phyloP scores from a whole-genome alignment of 2,113 vertebrate species.

The Spilogale gracilis region DNA sequence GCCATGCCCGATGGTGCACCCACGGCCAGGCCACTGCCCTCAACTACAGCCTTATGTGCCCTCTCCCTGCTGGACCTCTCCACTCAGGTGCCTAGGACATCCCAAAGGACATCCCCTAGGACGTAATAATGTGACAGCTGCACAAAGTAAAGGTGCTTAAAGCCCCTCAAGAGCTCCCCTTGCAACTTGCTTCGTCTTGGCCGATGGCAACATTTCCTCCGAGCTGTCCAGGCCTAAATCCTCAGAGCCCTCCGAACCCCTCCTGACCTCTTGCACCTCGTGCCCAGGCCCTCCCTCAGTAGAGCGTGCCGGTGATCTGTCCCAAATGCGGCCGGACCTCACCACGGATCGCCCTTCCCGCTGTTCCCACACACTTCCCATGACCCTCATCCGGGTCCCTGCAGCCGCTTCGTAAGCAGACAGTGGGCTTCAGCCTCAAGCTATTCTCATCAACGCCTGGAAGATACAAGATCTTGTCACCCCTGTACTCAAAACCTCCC shows the following conservation, averaged over 20 bases:
- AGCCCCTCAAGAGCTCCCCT: neutral
- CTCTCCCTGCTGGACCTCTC: neutral
- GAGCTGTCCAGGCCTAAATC: too few species aligned
- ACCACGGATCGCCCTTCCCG: neutral
- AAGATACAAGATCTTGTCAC: neutral
- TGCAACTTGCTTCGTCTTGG: neutral
- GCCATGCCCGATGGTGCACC: rapidly evolving
- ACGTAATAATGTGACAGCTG: too few species aligned
- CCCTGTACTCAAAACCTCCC: too few species aligned
- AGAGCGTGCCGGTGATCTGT: neutral
- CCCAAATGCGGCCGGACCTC: neutral
- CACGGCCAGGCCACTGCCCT: neutral
- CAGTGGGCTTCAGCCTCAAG: neutral
- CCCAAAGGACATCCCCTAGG: too few species aligned
- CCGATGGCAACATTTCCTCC: neutral
- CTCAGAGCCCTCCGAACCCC: neutral
- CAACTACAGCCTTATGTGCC: neutral
- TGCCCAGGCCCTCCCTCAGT: neutral
- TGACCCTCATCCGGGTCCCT: neutral
- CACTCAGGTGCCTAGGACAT: rapidly evolving
- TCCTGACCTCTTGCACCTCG: neutral
- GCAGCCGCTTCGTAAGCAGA: too few species aligned
- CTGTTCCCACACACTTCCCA: rapidly evolving
- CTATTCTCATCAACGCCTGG: neutral
- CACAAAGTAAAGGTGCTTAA: too few species aligned